Conservation (phyloP, 2,797 vertebrate species). For the Lepus townsendii region DNA sequence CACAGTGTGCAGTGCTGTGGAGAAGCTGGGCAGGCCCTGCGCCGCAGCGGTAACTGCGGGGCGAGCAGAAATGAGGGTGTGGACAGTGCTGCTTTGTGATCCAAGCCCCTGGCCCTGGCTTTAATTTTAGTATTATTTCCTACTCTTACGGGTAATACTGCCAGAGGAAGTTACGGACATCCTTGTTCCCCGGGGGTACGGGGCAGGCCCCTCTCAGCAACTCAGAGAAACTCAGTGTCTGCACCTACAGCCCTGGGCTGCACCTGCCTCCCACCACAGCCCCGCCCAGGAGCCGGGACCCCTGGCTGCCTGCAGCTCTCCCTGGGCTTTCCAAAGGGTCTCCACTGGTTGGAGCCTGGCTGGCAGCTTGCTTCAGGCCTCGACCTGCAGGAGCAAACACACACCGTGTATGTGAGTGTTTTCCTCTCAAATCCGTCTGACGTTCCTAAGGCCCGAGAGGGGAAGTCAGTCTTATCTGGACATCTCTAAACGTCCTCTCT, state of each 20-base stretch:
- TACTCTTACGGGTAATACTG: neutral
- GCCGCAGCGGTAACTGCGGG: neutral
- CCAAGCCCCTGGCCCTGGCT: no score
- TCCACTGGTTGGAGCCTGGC: neutral
- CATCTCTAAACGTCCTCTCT: constrained; percentile 64
- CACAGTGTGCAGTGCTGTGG: neutral
- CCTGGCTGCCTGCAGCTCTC: neutral
- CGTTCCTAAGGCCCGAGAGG: neutral
- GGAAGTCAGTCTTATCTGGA: constrained; percentile 66
- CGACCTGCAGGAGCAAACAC: neutral
- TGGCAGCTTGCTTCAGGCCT: neutral
- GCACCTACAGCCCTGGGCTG: neutral
- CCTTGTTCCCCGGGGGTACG: neutral
- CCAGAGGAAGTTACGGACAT: neutral
- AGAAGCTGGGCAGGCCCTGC: neutral
- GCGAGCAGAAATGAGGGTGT: neutral
- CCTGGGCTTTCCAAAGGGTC: neutral
- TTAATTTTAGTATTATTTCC: neutral
- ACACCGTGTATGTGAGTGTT: neutral
- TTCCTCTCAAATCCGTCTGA: neutral
- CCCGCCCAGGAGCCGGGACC: neutral
- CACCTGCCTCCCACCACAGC: neutral
- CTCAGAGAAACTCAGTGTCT: neutral
- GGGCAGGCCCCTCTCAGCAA: neutral
- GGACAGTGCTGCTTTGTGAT: rapidly evolving